These are phyloP conservation scores for Siniperca knerii DNA, from an alignment of 2,113 vertebrate species.

Conservation along the genomic window DNA sequence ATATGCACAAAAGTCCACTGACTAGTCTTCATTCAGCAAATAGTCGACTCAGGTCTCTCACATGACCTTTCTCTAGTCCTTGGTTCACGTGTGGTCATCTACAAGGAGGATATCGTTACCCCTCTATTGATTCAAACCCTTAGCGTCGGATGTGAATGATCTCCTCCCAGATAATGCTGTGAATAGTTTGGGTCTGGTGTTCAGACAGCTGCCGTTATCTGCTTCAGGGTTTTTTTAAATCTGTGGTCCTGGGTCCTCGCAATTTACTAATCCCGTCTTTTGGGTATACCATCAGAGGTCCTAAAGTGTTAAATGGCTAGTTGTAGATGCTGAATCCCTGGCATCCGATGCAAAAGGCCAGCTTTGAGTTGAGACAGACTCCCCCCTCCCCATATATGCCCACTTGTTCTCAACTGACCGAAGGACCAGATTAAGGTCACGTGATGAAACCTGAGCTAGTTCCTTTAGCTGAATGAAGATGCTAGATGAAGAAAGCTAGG, in stretches of 20 bases:
- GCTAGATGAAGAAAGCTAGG: not conserved
- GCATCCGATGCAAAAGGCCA: not conserved
- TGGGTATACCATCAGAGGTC: not conserved
- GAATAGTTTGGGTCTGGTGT: not conserved
- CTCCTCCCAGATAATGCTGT: not conserved
- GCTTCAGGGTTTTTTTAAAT: not conserved
- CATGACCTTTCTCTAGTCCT: not conserved
- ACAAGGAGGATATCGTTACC: not conserved
- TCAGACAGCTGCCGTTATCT: not conserved
- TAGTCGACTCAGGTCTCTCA: not conserved
- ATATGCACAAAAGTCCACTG: not conserved
- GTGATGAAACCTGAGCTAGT: constrained; percentile 3
- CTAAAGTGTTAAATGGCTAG: not conserved
- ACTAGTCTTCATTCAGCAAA: not conserved
- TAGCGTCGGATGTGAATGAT: not conserved
- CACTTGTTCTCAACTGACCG: not conserved
- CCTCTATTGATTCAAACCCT: not conserved
- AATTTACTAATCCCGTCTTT: not conserved
- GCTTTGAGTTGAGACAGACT: not conserved
- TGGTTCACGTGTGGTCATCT: not conserved
- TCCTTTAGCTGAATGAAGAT: not conserved
- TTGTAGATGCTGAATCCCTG: not conserved
- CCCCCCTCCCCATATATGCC: not conserved
- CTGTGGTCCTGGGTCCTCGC: not conserved
- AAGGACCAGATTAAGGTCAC: not conserved